Evolutionary conservation across 2,888 invertebrate species (phyloP).

Genomic region (Pseudococcus jackbeardsleyi): DNA sequence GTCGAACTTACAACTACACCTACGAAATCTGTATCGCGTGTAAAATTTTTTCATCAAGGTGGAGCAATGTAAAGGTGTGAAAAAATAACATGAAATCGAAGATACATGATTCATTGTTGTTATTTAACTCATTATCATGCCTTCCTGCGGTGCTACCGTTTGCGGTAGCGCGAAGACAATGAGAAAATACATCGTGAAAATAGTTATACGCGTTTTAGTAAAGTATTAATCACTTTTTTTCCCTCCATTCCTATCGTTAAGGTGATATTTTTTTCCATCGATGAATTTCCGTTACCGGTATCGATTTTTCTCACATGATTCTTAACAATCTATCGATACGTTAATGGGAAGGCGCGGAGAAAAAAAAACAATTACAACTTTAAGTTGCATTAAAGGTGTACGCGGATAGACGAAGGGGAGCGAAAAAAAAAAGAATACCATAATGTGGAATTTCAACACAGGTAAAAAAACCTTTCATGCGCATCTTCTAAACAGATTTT

Average conservation of each 20-base stretch:
- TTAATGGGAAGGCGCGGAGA: background rate
- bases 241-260: conserved; percentile 1
- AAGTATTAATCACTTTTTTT: conserved; percentile 52
- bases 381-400: conserved; percentile 1
- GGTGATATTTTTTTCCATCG: conserved; percentile 43
- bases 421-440: background rate
- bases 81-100: conserved; percentile 33
- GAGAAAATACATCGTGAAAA: conserved; percentile 38
- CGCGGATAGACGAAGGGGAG: background rate
- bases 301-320: conserved; percentile 56
- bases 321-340: conserved; percentile 31
- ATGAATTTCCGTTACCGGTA: conserved; percentile 43
- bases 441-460: conserved; percentile 41
- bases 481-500: conserved; percentile 5
- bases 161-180: conserved; percentile 47
- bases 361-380: conserved; percentile 44
- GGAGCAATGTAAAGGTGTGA: background rate
- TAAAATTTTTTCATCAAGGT: conserved; percentile 17
- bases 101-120: conserved; percentile 47
- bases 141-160: conserved; percentile 39
- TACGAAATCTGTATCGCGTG: conserved; percentile 29
- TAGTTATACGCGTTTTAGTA: conserved; percentile 44
- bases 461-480: conserved; percentile 33
- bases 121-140: conserved; percentile 47
- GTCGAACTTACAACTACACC: background rate